phyloP scores from a whole-genome alignment of 2,888 invertebrate species.

The Ormia ochracea region DNA sequence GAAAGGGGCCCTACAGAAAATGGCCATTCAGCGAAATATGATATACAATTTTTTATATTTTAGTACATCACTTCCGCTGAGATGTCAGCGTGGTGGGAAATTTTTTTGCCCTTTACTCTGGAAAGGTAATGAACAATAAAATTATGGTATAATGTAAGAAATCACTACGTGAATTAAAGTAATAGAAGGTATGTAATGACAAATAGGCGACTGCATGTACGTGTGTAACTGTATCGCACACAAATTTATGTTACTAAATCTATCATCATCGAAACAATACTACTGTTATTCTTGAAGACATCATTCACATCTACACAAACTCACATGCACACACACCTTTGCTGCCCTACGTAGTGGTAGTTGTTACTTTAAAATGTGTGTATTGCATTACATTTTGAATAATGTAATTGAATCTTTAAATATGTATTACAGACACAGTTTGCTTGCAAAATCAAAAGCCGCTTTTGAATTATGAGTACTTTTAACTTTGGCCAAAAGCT shows the following conservation, averaged over 20 bases:
- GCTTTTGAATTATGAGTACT: slow-evolving; percentile 9
- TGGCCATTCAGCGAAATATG: no score
- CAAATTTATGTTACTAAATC: not conserved
- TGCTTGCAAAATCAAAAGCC: slow-evolving; percentile 37
- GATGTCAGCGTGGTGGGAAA: not conserved
- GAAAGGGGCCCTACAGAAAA: no score
- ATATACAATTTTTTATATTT: no score
- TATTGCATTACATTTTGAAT: slow-evolving; percentile 19
- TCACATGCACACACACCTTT: not conserved
- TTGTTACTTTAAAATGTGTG: not conserved
- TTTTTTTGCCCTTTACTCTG: not conserved
- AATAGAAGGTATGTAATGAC: slow-evolving; percentile 13
- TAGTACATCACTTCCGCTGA: slow-evolving; percentile 31
- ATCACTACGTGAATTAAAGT: not conserved
- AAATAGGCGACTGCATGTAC: no score
- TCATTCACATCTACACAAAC: not conserved
- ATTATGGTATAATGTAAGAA: slow-evolving; percentile 3
- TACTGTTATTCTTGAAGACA: slow-evolving; percentile 8
- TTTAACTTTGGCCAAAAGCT: not conserved
- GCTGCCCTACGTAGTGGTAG: not conserved
- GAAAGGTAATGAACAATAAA: slow-evolving; percentile 35
- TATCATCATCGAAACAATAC: not conserved
- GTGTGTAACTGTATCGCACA: no score
- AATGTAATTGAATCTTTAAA: slow-evolving; percentile 49
- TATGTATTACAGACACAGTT: slow-evolving; percentile 9